Evolutionary conservation across 2,888 invertebrate species (phyloP), one percentile per base, ranked within the genome.

Genomic region (Protophormia terraenovae): DNA sequence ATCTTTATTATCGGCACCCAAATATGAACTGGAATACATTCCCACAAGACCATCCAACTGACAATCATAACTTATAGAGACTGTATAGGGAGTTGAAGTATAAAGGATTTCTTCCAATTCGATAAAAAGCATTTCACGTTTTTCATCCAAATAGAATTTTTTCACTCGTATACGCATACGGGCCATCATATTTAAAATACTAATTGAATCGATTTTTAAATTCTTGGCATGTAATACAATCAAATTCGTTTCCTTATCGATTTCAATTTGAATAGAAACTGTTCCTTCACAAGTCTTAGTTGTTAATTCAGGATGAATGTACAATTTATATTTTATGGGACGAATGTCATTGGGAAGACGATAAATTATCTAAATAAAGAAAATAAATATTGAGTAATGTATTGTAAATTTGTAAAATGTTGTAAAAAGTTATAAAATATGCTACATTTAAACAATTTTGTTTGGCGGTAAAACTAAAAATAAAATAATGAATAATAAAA

Each of bases 21-120:
- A 93, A 86, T 96, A 95, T 12, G 93, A 93, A 86, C 96, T 96
- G 66, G 94, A 93, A 91, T 97, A 97, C 86, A 96, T 94, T 19
- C 97, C 97, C 80, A 95, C 94, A 88, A 96, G 95, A 81, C 94
- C 94, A 83, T 94, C 94, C 89, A 97, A 93, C 79, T 94, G 94
- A 1, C 96, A 96, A 83, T 93, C 92, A 89, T 95, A 97, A 73
- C 94, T 93, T 62, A 96, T 94, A 41, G 93, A 90, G 5, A 96
- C 90, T 19, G 92, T 92, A 89, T 95, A 95, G 19, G 91, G 92
- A 82, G 89, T 88, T n/a, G 90, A 91, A 55, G 83, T 45, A 16
- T 84, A 78, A 35, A 94, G 88, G 45, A 90, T 84, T 35, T 92
- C 88, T 45, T 89, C 85, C 62, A 94, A 88, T 47, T 91, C 88